Percentiles rank a stretch among this genome's conserved stretches.
Conservation (phyloP, 2,113 vertebrate species). For the Leuciscus idus region DNA sequence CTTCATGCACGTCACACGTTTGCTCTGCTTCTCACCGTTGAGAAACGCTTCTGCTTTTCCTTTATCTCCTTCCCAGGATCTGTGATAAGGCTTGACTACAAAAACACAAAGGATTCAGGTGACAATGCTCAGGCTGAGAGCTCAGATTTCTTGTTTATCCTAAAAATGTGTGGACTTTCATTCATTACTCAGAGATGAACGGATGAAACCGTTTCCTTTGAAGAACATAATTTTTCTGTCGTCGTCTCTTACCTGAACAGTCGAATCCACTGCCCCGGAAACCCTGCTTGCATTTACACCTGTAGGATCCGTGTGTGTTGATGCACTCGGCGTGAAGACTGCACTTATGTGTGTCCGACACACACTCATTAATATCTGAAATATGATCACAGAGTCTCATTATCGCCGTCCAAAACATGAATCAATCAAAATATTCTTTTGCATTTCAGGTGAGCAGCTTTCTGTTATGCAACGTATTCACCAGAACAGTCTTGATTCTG, state of each 20-base stretch:
- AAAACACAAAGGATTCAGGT: conserved; percentile 57
- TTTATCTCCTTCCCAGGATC: conserved; percentile 72
- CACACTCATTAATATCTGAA: conserved; percentile 90
- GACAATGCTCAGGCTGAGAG: too few species aligned
- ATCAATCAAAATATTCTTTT: background rate
- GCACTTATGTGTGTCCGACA: conserved; percentile 78
- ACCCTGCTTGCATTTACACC: conserved; percentile 89
- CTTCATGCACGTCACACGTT: background rate
- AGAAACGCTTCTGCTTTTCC: conserved; percentile 76
- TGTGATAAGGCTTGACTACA: conserved; percentile 80
- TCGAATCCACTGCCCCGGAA: conserved; percentile 87
- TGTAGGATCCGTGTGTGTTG: conserved; percentile 90
- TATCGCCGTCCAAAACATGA: background rate
- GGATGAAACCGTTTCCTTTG: too few species aligned
- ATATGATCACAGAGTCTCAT: background rate
- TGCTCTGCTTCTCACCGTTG: conserved; percentile 73
- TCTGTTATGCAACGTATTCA: background rate
- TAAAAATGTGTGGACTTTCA: too few species aligned
- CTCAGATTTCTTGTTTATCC: too few species aligned
- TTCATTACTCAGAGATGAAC: too few species aligned
- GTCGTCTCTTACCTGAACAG: conserved; percentile 83
- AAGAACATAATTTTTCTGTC: background rate
- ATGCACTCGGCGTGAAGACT: conserved; percentile 86
- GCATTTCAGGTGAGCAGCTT: background rate
- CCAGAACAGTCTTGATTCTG: too few species aligned